Evolutionary conservation across 2,888 invertebrate genomes (phyloP), one percentile per base, ranked within the genome.

Genomic region (Harmothoe impar): DNA sequence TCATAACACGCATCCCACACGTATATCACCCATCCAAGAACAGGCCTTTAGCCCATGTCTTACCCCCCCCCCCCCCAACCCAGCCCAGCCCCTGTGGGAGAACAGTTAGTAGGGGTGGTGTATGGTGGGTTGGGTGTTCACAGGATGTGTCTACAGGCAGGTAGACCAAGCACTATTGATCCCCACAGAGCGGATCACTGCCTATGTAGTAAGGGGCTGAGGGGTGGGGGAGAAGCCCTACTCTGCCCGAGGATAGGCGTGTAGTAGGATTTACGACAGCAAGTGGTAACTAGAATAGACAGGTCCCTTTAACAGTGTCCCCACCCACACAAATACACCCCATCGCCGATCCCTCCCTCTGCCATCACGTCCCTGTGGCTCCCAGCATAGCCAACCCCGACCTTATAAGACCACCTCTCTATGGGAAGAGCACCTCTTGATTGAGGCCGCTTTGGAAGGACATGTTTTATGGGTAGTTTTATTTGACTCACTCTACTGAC

Each of bases 131-230:
- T n/a, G 3, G 62, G 20, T 62, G 62, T n/a, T 62, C 62, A 62
- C n/a, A 62, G 62, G 20, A n/a, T n/a, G 62, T 62, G 62, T 62
- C 62, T 62, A 62, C 62, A 62, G 62, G 62, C 62, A 62, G 62
- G 62, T 62, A 62, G 20, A n/a, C 62, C 23, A 62, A 62, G 62
- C 62, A 62, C 62, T 62, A 62, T 62, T 62, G 62, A 62, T 62
- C 62, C 43, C 43, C 43, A 43, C 43, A 43, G 43, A 43, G 43
- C 10, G 43, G 43, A 43, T 43, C 43, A 43, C 43, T 43, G 43
- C 43, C 43, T 43, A 10, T 43, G 43, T 43, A 43, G 43, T 43
- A 43, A 43, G 43, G 43, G 43, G 62, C 20, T 62, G 7, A 20
- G 20, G 23, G 62, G n/a, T 12, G 23, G n/a, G 23, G 62, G 0